Evolutionary conservation across 1,140 invertebrate genomes (phyloP).

Genomic region (Proctacanthus coquilletti): DNA sequence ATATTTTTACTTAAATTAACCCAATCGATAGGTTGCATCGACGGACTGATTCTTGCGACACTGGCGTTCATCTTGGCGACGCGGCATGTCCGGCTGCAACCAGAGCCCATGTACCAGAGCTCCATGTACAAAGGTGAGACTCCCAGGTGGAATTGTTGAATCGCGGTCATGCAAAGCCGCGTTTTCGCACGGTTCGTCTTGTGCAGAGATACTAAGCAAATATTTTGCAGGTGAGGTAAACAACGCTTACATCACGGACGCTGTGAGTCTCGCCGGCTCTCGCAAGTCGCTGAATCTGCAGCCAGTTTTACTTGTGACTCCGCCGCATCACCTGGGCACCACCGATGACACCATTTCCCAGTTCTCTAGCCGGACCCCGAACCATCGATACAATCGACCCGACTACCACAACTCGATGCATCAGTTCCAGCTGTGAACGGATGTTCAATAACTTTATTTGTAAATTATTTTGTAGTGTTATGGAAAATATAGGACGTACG

Average conservation of each 20-base stretch:
- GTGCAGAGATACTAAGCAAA: no score
- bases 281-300: constrained; percentile 72
- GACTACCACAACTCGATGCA: constrained; percentile 20
- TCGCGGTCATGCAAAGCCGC: no score
- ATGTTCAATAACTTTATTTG: not conserved
- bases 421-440: constrained; percentile 9
- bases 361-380: constrained; percentile 51
- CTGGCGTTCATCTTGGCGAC: constrained; percentile 89
- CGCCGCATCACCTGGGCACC: constrained; percentile 20
- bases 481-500: no score
- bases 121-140: constrained; percentile 46
- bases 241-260: constrained; percentile 64
- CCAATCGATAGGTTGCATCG: constrained; percentile 45
- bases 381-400: constrained; percentile 30
- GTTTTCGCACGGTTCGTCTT: no score
- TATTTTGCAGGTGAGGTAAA: constrained; percentile 72
- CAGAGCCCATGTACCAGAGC: constrained; percentile 56
- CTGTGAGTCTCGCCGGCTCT: constrained; percentile 63
- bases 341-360: constrained; percentile 54
- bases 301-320: constrained; percentile 48
- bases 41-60: constrained; percentile 74
- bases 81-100: constrained; percentile 66
- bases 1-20: not conserved
- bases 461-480: not conserved
- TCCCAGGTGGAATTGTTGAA: not conserved